Evolutionary conservation across 2,113 vertebrate species (phyloP).

Genomic region (Oreocharis arfaki): DNA sequence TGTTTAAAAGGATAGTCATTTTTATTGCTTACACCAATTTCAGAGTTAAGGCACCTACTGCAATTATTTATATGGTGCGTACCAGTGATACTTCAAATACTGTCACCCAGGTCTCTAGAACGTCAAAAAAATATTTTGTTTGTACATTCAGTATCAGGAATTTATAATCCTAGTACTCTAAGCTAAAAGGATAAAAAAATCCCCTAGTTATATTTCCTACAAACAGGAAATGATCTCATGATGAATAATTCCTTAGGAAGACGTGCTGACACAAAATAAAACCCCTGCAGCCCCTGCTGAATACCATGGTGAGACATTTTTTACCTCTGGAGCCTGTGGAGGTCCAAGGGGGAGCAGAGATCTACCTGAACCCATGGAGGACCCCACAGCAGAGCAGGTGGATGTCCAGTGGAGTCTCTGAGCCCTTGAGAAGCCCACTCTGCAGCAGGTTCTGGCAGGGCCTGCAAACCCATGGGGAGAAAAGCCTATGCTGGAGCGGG

Average conservation of each 20-base stretch:
- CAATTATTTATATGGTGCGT: background rate
- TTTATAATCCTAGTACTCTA: background rate
- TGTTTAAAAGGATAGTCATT: constrained; percentile 47
- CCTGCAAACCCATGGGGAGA: background rate
- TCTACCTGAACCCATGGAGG: too few species aligned
- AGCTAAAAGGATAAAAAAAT: background rate
- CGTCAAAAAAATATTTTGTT: background rate
- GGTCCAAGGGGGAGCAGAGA: background rate
- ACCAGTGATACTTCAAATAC: constrained; percentile 1
- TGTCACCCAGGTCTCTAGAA: background rate
- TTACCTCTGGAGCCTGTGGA: too few species aligned
- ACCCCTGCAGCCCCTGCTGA: background rate
- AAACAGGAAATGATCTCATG: background rate
- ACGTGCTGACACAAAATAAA: background rate
- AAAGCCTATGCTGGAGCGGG: background rate
- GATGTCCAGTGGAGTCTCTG: background rate
- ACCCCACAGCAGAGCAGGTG: background rate
- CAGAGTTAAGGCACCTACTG: background rate
- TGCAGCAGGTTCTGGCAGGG: background rate
- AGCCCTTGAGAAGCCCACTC: background rate
- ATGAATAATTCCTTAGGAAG: background rate
- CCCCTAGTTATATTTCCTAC: background rate
- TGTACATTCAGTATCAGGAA: background rate
- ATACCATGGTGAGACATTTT: background rate
- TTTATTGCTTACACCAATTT: constrained; percentile 66